phyloP scores from a whole-genome alignment of 2,797 vertebrate species.

The Coracias cyanogaster region DNA sequence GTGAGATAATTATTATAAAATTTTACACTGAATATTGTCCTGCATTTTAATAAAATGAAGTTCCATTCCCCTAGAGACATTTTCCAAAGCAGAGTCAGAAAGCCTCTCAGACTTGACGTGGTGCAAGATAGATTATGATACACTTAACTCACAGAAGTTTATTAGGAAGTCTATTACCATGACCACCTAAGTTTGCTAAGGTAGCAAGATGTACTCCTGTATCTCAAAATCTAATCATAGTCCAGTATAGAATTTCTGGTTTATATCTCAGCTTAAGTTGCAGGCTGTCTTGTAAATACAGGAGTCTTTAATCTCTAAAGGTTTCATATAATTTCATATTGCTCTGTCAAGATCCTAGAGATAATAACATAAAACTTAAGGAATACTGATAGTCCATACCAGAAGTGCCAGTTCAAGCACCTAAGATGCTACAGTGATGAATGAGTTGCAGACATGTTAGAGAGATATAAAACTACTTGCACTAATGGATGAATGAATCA shows the following conservation, averaged over 20 bases:
- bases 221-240: neutral
- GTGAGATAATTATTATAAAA: neutral
- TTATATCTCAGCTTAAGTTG: neutral
- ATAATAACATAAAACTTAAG: neutral
- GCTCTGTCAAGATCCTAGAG: neutral
- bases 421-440: neutral
- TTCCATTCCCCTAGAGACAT: neutral
- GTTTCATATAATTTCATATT: neutral
- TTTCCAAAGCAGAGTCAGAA: neutral
- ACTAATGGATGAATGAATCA: neutral
- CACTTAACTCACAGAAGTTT: neutral
- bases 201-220: neutral
- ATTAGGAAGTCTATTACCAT: neutral
- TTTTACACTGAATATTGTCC: neutral
- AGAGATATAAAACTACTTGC: neutral
- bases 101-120: neutral
- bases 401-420: neutral
- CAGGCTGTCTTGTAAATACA: neutral
- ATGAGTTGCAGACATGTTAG: neutral
- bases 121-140: neutral
- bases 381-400: neutral
- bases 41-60: neutral
- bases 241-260: neutral
- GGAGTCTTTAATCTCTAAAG: neutral
- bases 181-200: neutral